Evolutionary conservation across 1,140 invertebrate genomes (phyloP).

Genomic region (Akabosia matsudoensis): DNA sequence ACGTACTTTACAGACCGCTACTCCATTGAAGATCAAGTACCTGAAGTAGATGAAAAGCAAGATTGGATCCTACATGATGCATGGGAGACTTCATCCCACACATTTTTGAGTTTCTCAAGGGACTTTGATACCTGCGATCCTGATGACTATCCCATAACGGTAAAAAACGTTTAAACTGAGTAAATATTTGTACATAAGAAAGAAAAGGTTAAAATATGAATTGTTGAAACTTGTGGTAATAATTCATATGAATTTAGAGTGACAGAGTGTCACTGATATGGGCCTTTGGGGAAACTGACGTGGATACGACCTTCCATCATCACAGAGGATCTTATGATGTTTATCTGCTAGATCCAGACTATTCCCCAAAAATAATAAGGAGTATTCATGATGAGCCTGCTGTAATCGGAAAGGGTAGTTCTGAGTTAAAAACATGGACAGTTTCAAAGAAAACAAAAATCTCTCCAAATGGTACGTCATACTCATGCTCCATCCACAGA

Average conservation of each 20-base stretch:
- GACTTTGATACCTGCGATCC: constrained; percentile 1
- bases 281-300: background rate
- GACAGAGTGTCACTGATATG: background rate
- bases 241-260: background rate
- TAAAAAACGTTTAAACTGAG: background rate
- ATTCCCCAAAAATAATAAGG: background rate
- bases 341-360: constrained; percentile 2
- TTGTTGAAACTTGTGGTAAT: too few relatives aligned
- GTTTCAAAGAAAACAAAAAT: background rate
- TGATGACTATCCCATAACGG: background rate
- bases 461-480: background rate
- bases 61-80: background rate
- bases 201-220: too few relatives aligned
- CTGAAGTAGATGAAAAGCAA: background rate
- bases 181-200: too few relatives aligned
- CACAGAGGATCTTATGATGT: background rate
- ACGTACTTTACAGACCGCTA: constrained; percentile 9
- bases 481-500: constrained; percentile 9
- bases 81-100: background rate
- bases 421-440: background rate
- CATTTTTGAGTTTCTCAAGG: constrained; percentile 14
- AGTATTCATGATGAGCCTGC: background rate
- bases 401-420: background rate
- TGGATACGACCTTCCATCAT: background rate
- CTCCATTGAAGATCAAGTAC: background rate